Percentiles rank a stretch among this genome's conserved stretches.
Evolutionary conservation across 2,888 invertebrate genomes (phyloP).

Genomic region (Phengaris arion): DNA sequence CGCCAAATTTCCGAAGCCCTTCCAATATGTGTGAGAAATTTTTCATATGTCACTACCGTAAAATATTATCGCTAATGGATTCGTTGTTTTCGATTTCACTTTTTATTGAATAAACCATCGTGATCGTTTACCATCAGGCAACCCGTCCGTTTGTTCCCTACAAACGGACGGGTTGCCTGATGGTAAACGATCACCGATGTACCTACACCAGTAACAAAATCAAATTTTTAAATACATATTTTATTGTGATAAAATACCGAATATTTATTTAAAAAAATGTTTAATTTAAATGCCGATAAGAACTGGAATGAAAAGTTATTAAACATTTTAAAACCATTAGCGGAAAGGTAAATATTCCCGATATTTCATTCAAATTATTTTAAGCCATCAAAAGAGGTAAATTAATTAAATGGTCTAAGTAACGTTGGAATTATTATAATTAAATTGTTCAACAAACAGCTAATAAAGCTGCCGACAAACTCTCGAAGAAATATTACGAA

Average conservation of each 20-base stretch:
- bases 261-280: background rate
- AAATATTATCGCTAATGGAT: slow-evolving; percentile 12
- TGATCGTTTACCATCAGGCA: too few species aligned
- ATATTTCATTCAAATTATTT: background rate
- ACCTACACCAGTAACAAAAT: too few species aligned
- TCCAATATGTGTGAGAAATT: slow-evolving; percentile 12
- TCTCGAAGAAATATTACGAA: background rate
- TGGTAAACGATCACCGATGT: too few species aligned
- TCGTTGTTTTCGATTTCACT: background rate
- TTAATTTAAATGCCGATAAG: background rate
- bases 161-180: too few species aligned
- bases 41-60: slow-evolving; percentile 1
- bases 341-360: background rate
- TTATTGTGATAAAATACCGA: too few species aligned
- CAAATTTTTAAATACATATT: too few species aligned
- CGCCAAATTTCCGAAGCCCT: background rate
- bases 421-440: background rate
- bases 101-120: too few species aligned
- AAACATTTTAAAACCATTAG: background rate
- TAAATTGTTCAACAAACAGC: background rate
- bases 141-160: too few species aligned
- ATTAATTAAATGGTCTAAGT: background rate
- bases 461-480: background rate
- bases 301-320: background rate
- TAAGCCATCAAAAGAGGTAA: background rate